phyloP scores from a whole-genome alignment of 1,140 invertebrate species.

The Muscidifurax raptorellus region DNA sequence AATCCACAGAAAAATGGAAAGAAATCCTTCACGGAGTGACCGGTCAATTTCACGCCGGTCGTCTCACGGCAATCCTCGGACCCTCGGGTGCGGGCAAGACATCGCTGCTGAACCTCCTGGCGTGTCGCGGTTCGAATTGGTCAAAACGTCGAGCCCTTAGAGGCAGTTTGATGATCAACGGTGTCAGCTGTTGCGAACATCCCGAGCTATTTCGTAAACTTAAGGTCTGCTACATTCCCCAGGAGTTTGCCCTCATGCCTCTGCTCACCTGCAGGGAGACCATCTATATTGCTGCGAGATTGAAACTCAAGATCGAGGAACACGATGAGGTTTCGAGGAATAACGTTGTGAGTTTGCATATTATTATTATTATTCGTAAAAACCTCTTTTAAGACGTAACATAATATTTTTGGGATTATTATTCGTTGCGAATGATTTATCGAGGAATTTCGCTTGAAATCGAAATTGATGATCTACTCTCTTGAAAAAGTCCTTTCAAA shows the following conservation, averaged over 20 bases:
- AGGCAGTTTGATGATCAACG: slow-evolving; percentile 10
- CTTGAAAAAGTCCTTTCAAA: no score
- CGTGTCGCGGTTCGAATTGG: slow-evolving; percentile 59
- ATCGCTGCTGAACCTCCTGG: slow-evolving; percentile 81
- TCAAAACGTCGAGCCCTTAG: slow-evolving; percentile 50
- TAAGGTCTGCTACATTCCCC: slow-evolving; percentile 79
- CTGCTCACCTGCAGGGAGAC: slow-evolving; percentile 81
- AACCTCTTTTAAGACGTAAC: no score
- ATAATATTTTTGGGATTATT: no score
- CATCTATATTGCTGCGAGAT: slow-evolving; percentile 79
- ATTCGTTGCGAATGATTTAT: no score
- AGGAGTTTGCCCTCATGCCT: slow-evolving; percentile 82
- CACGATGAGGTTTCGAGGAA: slow-evolving; percentile 8
- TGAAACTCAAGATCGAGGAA: slow-evolving; percentile 75
- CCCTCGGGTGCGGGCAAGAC: slow-evolving; percentile 89
- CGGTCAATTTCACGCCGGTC: slow-evolving; percentile 77
- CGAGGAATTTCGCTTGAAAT: no score
- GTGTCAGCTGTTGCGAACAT: neutral
- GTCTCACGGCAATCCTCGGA: slow-evolving; percentile 86
- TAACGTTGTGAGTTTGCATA: slow-evolving; percentile 57
- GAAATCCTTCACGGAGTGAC: slow-evolving; percentile 78
- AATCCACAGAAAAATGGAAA: slow-evolving; percentile 66
- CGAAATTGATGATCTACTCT: no score
- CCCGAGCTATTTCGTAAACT: slow-evolving; percentile 17
- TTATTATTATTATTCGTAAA: slow-evolving; percentile 18